phyloP scores from a whole-genome alignment of 37 sponge, comb jelly and placozoan genomes.

The Geodia barretti region DNA sequence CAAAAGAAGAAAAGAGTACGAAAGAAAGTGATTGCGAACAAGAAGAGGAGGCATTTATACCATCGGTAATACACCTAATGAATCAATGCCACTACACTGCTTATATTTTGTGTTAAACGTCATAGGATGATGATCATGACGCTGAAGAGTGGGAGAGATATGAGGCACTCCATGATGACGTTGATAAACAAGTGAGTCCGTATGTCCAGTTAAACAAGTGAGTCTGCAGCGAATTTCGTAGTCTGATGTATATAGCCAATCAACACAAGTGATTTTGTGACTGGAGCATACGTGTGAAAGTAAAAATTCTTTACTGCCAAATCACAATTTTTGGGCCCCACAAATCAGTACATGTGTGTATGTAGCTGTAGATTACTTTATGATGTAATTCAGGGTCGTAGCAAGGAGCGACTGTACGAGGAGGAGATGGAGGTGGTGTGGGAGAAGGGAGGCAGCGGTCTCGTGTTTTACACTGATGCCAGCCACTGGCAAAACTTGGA shows the following conservation, averaged over 20 bases:
- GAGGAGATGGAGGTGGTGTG: constrained; percentile 92
- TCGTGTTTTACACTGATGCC: constrained; percentile 95
- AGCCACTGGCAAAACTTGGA: constrained; percentile 86
- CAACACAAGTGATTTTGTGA: too few relatives aligned
- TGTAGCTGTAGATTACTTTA: background rate
- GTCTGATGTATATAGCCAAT: too few relatives aligned
- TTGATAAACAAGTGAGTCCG: constrained; percentile 79
- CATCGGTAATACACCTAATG: constrained; percentile 19
- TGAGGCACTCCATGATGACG: constrained; percentile 86
- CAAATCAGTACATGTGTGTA: too few relatives aligned
- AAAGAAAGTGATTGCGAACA: background rate
- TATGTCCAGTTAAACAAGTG: too few relatives aligned
- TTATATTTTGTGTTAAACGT: background rate
- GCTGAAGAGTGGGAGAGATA: constrained; percentile 97
- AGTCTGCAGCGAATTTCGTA: too few relatives aligned
- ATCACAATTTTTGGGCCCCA: too few relatives aligned
- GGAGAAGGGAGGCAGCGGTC: constrained; percentile 95
- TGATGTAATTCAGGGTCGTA: constrained; percentile 65
- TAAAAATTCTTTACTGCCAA: too few relatives aligned
- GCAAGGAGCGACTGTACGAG: constrained; percentile 80
- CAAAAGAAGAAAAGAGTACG: background rate
- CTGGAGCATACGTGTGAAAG: too few relatives aligned
- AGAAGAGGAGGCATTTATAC: constrained; percentile 12
- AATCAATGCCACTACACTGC: background rate
- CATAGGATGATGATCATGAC: constrained; percentile 82